phyloP scores from a whole-genome alignment of 1,140 invertebrate species.

The Holotrichia oblita region DNA sequence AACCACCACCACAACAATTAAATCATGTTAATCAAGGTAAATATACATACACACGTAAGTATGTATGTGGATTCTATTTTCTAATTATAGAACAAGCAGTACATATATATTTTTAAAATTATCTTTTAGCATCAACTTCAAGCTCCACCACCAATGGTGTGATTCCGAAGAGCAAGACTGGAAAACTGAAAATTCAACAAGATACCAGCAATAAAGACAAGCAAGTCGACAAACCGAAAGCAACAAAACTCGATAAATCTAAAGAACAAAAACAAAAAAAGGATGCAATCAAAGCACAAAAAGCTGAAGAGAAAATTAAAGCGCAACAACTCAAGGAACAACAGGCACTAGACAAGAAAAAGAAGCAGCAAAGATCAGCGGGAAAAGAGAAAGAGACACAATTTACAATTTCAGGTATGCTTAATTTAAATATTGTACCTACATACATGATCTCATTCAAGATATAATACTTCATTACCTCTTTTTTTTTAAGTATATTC shows the following conservation, averaged over 20 bases:
- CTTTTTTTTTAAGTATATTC: not conserved
- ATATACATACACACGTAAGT: no score
- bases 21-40: no score
- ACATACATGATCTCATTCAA: not conserved
- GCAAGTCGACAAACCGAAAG: not conserved
- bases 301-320: not conserved
- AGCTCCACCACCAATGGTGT: not conserved
- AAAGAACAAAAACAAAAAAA: slow-evolving; percentile 28
- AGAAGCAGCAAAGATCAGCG: slow-evolving; percentile 54
- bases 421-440: not conserved
- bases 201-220: slow-evolving; percentile 4
- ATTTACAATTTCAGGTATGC: not conserved
- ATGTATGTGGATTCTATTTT: no score
- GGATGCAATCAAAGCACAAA: not conserved
- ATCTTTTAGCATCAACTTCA: not conserved
- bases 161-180: not conserved
- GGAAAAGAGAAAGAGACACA: slow-evolving; percentile 51
- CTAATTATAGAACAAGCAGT: no score
- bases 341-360: not conserved
- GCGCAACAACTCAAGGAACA: not conserved
- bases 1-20: no score
- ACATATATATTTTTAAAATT: not conserved
- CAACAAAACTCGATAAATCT: no score
- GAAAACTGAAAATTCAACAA: slow-evolving; percentile 20
- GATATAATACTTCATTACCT: not conserved